Base-by-base conservation (phyloP, 2,797 vertebrate species). In the Lacerta viridis region DNA sequence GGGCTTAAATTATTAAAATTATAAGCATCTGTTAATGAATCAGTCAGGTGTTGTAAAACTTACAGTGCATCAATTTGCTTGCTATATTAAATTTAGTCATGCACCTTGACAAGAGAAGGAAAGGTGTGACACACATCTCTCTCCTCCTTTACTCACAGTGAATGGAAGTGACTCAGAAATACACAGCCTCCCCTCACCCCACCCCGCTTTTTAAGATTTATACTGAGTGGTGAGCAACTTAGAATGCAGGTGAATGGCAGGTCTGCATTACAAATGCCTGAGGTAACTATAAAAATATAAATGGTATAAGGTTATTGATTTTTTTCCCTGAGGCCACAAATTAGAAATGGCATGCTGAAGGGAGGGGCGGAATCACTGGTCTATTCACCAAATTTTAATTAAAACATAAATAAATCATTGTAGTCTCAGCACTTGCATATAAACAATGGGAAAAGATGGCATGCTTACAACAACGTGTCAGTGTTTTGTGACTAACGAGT, bases 331-430 rank as follows among this genome's bases (percentile, higher is more conserved):
- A 93, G 92, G 92, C 95, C 96, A 93, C 97, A 97, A 97, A 97
- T 97, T 96, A 96, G 95, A 97, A 95, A 94, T 93, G 90, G 95
- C 95, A 20, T 88, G 94, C 95, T 96, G 95, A 96, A 81, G 39
- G 68, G 68, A 61, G 69, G 78, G 33, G 66, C 4, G 59, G 96
- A 96, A 92, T 96, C 96, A 95, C 95, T 83, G 91, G 94, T 85
- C 96, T 96, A 89, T 93, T 97, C 95, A 96, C 96, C 83, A 97
- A 95, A 97, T 96, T 97, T 97, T 97, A 97, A 97, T 97, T 97
- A 97, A 97, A 97, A 92, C 95, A 95, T 94, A 97, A 97, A 97
- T 97, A 97, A 97, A 97, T 97, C 97, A 97, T 96, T 94, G 95
- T 95, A 75, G 95, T 93, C 80, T 76, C 95, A 85, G 96, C 95